Evolutionary conservation across 2,888 invertebrate species (phyloP), one percentile per base, ranked within the genome.

Genomic region (Drosophila robusta): DNA sequence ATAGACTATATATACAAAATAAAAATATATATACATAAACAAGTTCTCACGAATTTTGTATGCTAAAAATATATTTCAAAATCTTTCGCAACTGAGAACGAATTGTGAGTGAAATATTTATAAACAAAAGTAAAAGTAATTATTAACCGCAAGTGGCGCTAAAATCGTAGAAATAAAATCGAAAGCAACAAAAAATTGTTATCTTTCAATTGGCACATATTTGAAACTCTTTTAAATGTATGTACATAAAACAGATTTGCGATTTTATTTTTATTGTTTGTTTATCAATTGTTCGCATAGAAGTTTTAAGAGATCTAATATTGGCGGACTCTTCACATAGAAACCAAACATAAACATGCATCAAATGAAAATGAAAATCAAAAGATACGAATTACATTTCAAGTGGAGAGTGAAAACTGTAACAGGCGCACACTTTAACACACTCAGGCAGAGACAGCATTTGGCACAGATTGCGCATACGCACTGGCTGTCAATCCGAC

Each of bases 391-490:
- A 12, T 32, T 32, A 0, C 11, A 3, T 3, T 11, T 32, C 11
- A 32, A 32, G 32, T 32, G 9, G 32, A 32, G 11, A 3, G 14
- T 42, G 16, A 29, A 6, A 56, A 14, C 24, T 39, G 8, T n/a
- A 41, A 46, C 14, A 12, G 12, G 14, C 57, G 39, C 14, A 29
- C 32, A 16, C 36, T 36, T 11, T n/a, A 26, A 6, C 39, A 2
- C 7, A 44, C 12, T 32, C 22, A 29, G 11, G 44, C 8, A 34
- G n/a, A 50, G 7, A 24, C 16, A 29, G 8, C 9, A 29, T 9
- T 29, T 9, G 56, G 34, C 63, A 58, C 66, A 66, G 16, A 82
- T 82, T 67, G 65, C 65, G 83, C 64, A 76, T 71, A 75, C 83
- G 73, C 7, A 39, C 38, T 3, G 29, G 9, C 29, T 29, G 29